Evolutionary conservation across 2,113 vertebrate genomes (phyloP), one percentile per base, ranked within the genome.

Genomic region (Salvelinus fontinalis): DNA sequence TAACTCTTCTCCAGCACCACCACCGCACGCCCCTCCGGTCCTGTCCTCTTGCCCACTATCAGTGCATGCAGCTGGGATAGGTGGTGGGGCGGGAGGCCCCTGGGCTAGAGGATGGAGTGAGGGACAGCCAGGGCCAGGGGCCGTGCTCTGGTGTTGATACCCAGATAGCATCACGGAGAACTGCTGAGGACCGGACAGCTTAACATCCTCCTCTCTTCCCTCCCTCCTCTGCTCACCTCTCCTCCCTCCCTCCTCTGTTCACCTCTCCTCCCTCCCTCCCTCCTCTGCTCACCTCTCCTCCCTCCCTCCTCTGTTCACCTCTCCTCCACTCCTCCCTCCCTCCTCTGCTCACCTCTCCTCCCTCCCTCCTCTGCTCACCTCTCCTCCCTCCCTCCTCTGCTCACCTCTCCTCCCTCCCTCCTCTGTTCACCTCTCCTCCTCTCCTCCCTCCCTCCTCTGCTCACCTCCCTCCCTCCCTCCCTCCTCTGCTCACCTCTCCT

Each of bases 41-140:
- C 34, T 69, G 29, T 84, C 65, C 24, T 39, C 51, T 49, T 82
- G 73, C 51, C 60, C 75, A 66, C 78, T 81, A 72, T 82, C 49
- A 13, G 70, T 49, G 73, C 60, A 68, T 70, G 72, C 81, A 87
- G 79, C 74, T 85, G 78, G 74, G 31, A 31, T 64, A 0, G 48
- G 74, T 54, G 60, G 48, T 75, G 77, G 29, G 48, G 69, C 11
- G 44, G 79, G 39, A 0, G 1, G 79, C 76, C 59, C 51, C 44
- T 39, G 66, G 26, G 59, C 54, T 76, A 8, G 64, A 29, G 67
- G 26, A 14, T 29, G 22, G 75, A 44, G 8, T 11, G 68, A 62
- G 59, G 64, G 83, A 73, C 59, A 67, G 79, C 76, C 2, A 0
- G n/a, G 73, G 77, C 72, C 24, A n/a, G 1, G 34, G n/a, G 64